phyloP scores from a whole-genome alignment of 2,113 vertebrate genomes.

The Pseudorhombus dupliciocellatus region DNA sequence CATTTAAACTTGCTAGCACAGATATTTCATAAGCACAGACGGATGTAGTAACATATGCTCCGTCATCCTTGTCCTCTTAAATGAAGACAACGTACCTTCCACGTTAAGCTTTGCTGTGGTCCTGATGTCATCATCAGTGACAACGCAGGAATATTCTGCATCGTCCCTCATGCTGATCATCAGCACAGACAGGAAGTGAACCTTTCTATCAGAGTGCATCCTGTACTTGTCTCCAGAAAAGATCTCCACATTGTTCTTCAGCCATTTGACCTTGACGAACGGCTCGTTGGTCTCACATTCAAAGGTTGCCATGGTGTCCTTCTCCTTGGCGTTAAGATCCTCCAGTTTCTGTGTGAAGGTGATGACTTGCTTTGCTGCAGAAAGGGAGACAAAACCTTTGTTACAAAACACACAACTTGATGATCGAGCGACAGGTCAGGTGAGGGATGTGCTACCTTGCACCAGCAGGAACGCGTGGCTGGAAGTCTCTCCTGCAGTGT shows the following conservation, averaged over 20 bases:
- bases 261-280: slow-evolving; percentile 97
- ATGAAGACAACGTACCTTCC: slow-evolving; percentile 84
- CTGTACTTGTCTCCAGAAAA: slow-evolving; percentile 93
- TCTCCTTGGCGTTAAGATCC: slow-evolving; percentile 90
- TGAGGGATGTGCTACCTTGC: slow-evolving; percentile 87
- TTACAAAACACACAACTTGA: slow-evolving; percentile 11
- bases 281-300: slow-evolving; percentile 99
- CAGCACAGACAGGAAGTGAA: slow-evolving; percentile 94
- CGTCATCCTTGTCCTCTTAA: not conserved
- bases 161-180: slow-evolving; percentile 86
- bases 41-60: not conserved
- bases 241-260: slow-evolving; percentile 89
- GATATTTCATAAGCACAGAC: no score
- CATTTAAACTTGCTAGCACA: not conserved
- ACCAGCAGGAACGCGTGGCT: slow-evolving; percentile 96
- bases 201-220: slow-evolving; percentile 97
- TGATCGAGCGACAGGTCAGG: not conserved
- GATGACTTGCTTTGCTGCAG: slow-evolving; percentile 89
- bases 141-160: slow-evolving; percentile 88
- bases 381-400: not conserved
- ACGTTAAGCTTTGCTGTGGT: slow-evolving; percentile 91
- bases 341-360: slow-evolving; percentile 89
- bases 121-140: slow-evolving; percentile 87
- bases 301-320: slow-evolving; percentile 94
- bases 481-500: slow-evolving; percentile 93